Conservation (phyloP, 2,888 invertebrate species). For the Heliconius ismenius region DNA sequence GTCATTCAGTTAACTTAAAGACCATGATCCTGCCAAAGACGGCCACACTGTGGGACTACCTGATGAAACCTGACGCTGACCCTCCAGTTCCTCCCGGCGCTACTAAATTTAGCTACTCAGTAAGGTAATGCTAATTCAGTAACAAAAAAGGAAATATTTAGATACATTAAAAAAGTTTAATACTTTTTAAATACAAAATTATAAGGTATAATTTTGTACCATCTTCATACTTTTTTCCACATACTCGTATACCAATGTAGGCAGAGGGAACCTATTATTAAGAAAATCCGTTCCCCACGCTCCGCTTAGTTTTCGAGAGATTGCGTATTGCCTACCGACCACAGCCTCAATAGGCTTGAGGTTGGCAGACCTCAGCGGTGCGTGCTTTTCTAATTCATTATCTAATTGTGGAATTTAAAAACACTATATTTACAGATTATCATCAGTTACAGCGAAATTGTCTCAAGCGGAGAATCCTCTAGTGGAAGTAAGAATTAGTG, state of each 20-base stretch:
- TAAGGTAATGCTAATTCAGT: constrained; percentile 65
- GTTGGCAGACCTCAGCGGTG: too few relatives aligned
- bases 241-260: too few relatives aligned
- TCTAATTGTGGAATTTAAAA: not conserved
- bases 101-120: constrained; percentile 87
- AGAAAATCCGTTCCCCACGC: too few relatives aligned
- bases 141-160: not conserved
- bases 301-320: too few relatives aligned
- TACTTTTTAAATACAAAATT: too few relatives aligned
- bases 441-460: constrained; percentile 84
- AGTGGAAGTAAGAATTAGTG: constrained; percentile 84
- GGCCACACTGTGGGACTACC: constrained; percentile 60
- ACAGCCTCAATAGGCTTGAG: too few relatives aligned
- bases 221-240: too few relatives aligned
- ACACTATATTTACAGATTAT: constrained; percentile 63
- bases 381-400: not conserved
- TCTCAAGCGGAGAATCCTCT: constrained; percentile 88
- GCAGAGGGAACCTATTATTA: too few relatives aligned
- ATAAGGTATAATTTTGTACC: too few relatives aligned
- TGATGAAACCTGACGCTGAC: constrained; percentile 76
- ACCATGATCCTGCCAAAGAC: constrained; percentile 62
- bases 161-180: too few relatives aligned
- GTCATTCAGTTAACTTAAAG: constrained; percentile 61
- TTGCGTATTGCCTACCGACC: too few relatives aligned
- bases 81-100: constrained; percentile 89